These are phyloP conservation scores for Bucorvus abyssinicus DNA, from an alignment of 2,797 vertebrate genomes.

Conservation along the genomic window DNA sequence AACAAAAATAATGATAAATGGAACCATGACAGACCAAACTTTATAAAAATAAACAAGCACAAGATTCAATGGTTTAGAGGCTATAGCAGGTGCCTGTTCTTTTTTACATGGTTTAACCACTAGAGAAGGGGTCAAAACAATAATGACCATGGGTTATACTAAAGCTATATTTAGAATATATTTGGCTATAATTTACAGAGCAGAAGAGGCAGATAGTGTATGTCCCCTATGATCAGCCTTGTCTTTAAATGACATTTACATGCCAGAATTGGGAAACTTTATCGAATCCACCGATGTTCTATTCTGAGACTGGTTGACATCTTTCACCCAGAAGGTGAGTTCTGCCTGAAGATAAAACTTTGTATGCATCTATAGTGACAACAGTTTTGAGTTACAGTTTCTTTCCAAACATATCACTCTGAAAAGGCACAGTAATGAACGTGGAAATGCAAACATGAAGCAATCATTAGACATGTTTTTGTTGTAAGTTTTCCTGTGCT, in stretches of 20 bases:
- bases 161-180: background rate
- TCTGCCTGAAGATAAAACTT: background rate
- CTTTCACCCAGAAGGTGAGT: background rate
- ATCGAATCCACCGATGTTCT: background rate
- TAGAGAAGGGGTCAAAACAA: background rate
- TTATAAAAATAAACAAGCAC: background rate
- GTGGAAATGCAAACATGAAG: background rate
- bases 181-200: background rate
- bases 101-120: background rate
- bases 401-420: background rate
- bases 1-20: background rate
- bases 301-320: background rate
- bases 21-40: background rate
- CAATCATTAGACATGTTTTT: background rate
- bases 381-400: background rate
- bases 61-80: background rate
- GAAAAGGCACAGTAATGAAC: background rate
- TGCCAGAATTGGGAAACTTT: background rate
- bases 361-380: background rate
- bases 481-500: background rate
- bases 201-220: background rate
- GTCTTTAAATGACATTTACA: background rate
- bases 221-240: background rate
- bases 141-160: background rate
- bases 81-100: accelerated